These are phyloP conservation scores for Amblyraja radiata DNA, from an alignment of 2,797 vertebrate genomes.

Conservation along the genomic window DNA sequence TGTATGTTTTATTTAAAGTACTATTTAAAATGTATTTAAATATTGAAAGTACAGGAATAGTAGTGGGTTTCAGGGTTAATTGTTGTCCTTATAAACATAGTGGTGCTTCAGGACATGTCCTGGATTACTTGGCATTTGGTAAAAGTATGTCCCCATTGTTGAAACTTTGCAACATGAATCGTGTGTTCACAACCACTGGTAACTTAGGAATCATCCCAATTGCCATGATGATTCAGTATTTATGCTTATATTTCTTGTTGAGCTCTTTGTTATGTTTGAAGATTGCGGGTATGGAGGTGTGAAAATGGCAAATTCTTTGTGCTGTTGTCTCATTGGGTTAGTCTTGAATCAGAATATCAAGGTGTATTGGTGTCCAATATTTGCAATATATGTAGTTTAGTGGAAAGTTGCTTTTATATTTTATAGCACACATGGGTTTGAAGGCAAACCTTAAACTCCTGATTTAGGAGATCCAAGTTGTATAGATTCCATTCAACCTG, in stretches of 20 bases:
- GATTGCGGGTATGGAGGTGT: background rate
- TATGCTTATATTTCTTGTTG: background rate
- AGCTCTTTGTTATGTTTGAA: background rate
- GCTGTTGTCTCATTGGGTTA: background rate
- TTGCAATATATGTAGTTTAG: background rate
- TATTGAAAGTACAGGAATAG: background rate
- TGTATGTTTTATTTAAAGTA: background rate
- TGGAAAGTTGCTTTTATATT: background rate
- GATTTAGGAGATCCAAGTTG: slow-evolving; percentile 37
- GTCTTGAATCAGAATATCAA: background rate
- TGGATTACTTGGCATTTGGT: slow-evolving; percentile 50
- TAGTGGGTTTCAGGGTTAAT: background rate
- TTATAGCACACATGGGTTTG: background rate
- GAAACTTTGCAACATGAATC: background rate
- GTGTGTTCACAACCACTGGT: background rate
- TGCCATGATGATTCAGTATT: background rate
- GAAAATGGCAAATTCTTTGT: background rate
- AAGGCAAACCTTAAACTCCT: background rate
- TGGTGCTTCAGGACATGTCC: slow-evolving; percentile 52
- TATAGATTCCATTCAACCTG: background rate
- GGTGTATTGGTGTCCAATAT: background rate
- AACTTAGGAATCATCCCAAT: background rate
- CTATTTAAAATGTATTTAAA: too few relatives aligned
- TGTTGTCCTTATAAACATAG: background rate
- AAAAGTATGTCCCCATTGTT: background rate